Conservation (phyloP, 2,113 vertebrate genomes). For the Amphiprion ocellaris region DNA sequence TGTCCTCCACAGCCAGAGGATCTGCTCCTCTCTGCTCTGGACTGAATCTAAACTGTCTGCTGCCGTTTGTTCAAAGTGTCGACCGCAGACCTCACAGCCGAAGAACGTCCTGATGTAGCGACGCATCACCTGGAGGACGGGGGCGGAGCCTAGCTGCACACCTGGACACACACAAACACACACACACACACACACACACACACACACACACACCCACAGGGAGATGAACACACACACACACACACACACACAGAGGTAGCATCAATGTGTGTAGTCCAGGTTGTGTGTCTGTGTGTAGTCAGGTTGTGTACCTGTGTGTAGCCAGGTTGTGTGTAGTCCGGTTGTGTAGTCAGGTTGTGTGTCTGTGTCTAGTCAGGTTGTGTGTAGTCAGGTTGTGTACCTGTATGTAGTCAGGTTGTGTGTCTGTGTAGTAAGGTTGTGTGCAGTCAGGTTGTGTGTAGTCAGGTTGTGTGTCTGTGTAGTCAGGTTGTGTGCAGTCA, state of each 20-base stretch:
- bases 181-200: background rate
- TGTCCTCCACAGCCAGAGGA: conserved; percentile 94
- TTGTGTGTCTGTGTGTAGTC: background rate
- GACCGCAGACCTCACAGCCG: conserved; percentile 90
- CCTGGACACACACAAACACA: conserved; percentile 62
- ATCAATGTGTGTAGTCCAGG: background rate
- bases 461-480: too few relatives aligned
- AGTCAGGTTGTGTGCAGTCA: too few relatives aligned
- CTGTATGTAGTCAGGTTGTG: too few relatives aligned
- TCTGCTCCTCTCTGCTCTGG: conserved; percentile 81
- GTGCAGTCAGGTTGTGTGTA: too few relatives aligned
- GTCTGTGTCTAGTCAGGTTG: too few relatives aligned
- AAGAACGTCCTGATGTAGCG: conserved; percentile 91
- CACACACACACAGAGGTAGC: background rate
- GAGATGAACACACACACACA: background rate
- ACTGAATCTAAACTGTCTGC: conserved; percentile 82
- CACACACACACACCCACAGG: background rate
- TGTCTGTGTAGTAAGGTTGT: too few relatives aligned
- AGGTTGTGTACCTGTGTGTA: too few relatives aligned
- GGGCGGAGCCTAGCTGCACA: conserved; percentile 70
- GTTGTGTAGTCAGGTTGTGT: too few relatives aligned
- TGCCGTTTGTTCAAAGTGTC: conserved; percentile 92
- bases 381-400: too few relatives aligned
- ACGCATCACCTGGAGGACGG: conserved; percentile 90
- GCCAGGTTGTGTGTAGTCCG: too few relatives aligned